These are phyloP conservation scores for Stercorarius parasiticus DNA, from an alignment of 2,113 vertebrate species.

Conservation along the genomic window DNA sequence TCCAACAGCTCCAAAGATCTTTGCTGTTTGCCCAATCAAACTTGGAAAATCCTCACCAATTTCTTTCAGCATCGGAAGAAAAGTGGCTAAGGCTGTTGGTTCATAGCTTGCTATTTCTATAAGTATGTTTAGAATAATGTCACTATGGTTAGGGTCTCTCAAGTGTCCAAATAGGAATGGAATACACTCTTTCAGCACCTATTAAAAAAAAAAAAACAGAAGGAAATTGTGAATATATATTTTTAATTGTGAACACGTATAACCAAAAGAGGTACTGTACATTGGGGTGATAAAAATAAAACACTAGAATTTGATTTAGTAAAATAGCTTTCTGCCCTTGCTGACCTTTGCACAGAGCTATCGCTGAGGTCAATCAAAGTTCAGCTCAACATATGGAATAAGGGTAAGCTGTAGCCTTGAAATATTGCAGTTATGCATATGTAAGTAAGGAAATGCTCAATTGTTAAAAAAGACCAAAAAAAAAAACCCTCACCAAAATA, in stretches of 20 bases:
- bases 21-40: constrained; percentile 85
- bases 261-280: neutral
- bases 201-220: neutral
- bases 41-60: constrained; percentile 77
- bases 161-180: constrained; percentile 79
- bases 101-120: constrained; percentile 83
- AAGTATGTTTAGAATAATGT: constrained; percentile 81
- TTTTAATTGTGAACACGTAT: neutral
- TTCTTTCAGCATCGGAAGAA: constrained; percentile 80
- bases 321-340: neutral
- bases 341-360: neutral
- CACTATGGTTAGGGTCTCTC: constrained; percentile 77
- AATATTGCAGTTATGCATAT: constrained; percentile 51
- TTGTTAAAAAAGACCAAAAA: neutral
- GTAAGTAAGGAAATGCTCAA: constrained; percentile 12
- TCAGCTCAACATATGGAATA: constrained; percentile 35
- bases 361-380: constrained; percentile 13
- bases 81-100: constrained; percentile 78
- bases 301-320: neutral
- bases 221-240: neutral
- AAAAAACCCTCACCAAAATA: neutral
- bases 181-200: constrained; percentile 86
- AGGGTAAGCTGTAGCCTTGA: neutral
- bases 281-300: neutral
- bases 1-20: constrained; percentile 90